Evolutionary conservation across 1,140 invertebrate species (phyloP).

Genomic region (Drosophila ficusphila): DNA sequence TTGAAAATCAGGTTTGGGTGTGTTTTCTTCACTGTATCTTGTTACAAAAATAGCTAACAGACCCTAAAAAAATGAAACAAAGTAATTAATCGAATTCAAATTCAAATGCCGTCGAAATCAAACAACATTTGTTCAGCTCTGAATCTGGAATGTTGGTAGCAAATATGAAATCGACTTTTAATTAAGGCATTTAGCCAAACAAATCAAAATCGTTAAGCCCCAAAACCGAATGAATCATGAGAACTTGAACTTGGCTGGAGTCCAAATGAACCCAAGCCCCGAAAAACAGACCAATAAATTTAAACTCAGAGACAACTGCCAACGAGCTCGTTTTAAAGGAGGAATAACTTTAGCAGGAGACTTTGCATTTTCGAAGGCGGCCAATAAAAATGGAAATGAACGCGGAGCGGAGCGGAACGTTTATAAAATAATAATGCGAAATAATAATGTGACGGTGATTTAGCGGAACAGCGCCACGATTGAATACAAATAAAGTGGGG

Average conservation of each 20-base stretch:
- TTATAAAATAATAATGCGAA: slow-evolving; percentile 84
- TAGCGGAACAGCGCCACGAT: slow-evolving; percentile 80
- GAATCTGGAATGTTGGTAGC: slow-evolving; percentile 66
- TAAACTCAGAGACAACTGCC: slow-evolving; percentile 61
- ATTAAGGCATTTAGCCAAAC: slow-evolving; percentile 76
- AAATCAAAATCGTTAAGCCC: slow-evolving; percentile 55
- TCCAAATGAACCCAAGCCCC: slow-evolving; percentile 21
- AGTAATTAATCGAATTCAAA: slow-evolving; percentile 34
- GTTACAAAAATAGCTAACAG: slow-evolving; percentile 20
- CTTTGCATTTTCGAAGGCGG: slow-evolving; percentile 71
- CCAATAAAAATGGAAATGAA: slow-evolving; percentile 84
- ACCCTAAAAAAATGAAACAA: background rate
- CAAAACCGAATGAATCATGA: slow-evolving; percentile 62
- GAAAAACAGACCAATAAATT: slow-evolving; percentile 63
- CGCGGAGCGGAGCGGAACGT: slow-evolving; percentile 61
- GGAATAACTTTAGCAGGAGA: slow-evolving; percentile 22
- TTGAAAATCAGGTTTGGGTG: slow-evolving; percentile 9
- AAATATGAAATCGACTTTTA: slow-evolving; percentile 74
- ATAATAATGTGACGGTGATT: slow-evolving; percentile 84
- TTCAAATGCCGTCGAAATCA: slow-evolving; percentile 30
- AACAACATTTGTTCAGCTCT: slow-evolving; percentile 21
- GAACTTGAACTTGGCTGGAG: slow-evolving; percentile 44
- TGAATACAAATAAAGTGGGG: slow-evolving; percentile 81
- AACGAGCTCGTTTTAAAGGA: slow-evolving; percentile 71
- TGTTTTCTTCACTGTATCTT: background rate